Base-by-base conservation (phyloP, 2,888 invertebrate species). In the Conchocele bisecta region DNA sequence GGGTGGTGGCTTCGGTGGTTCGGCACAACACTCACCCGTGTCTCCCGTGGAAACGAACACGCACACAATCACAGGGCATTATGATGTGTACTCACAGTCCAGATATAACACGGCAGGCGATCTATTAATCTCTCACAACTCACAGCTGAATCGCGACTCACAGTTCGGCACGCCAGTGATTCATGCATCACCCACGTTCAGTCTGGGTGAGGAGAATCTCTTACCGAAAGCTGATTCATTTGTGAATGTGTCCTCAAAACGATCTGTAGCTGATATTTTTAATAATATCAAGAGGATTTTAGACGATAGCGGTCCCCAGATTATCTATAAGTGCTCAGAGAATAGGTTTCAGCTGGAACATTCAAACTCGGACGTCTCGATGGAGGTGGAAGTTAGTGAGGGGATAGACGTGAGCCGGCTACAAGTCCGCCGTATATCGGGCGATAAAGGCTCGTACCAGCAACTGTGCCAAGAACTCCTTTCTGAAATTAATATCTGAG, bases 311-410 rank as follows among this genome's bases (percentile, higher is more conserved):
- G 79, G 83, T 39, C 82, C 86, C 11, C 79, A 86, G 33, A 81
- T 85, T 39, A 84, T 81, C 15, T 86, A 86, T 48, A 81, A 86
- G 73, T 85, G 84, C 65, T 85, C 83, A 24, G 85, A 88, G 44
- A 85, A 83, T 37, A 60, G 85, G 28, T 86, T 86, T 63, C 81
- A 81, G 46, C 68, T 88, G 31, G 79, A 82, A 56, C n/a, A n/a
- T n/a, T 68, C 74, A 13, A 85, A 83, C 58, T 78, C 78, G 1
- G 84, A 86, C 41, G 83, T 86, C 31, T 79, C 86, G 56, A 85
- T 88, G 84, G 88, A 88, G 66, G 75, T 88, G 35, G 86, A 88
- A 60, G 86, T 88, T 6, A 83, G 83, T 48, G 83, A 84, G 31
- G 85, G 82, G 11, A 79, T 81, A 9, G 83, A 83, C 7, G 78